Conservation (phyloP, 2,797 vertebrate species). For the Esox masquinongy region DNA sequence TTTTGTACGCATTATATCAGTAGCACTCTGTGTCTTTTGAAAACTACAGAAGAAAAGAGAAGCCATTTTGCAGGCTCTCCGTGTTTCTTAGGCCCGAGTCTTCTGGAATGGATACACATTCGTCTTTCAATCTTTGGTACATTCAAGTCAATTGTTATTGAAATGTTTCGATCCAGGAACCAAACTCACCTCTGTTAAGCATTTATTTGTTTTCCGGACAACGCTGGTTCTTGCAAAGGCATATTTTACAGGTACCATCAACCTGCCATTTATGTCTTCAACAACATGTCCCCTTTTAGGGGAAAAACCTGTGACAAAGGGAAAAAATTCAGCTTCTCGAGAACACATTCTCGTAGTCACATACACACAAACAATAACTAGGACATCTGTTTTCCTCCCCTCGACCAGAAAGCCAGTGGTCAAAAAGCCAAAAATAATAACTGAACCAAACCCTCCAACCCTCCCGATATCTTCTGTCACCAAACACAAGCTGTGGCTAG, state of each 20-base stretch:
- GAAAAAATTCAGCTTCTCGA: not conserved
- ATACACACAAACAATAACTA: not conserved
- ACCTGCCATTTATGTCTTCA: not conserved
- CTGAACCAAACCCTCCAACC: not conserved
- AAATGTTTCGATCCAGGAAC: not conserved
- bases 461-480: not conserved
- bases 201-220: too few species aligned
- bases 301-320: too few species aligned
- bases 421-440: not conserved
- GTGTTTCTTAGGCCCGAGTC: not conserved
- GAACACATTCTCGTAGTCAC: not conserved
- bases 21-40: conserved; percentile 7
- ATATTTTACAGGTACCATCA: not conserved
- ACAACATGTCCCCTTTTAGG: too few species aligned
- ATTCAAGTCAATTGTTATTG: not conserved
- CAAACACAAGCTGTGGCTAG: not conserved
- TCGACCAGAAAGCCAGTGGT: not conserved
- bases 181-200: not conserved
- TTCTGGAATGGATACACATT: not conserved
- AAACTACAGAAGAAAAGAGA: not conserved
- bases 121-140: not conserved
- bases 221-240: not conserved
- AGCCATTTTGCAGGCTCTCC: not conserved
- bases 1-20: conserved; percentile 23
- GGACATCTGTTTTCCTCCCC: not conserved